phyloP scores from a whole-genome alignment of 1,140 invertebrate genomes.

The Drosophila novamexicana region DNA sequence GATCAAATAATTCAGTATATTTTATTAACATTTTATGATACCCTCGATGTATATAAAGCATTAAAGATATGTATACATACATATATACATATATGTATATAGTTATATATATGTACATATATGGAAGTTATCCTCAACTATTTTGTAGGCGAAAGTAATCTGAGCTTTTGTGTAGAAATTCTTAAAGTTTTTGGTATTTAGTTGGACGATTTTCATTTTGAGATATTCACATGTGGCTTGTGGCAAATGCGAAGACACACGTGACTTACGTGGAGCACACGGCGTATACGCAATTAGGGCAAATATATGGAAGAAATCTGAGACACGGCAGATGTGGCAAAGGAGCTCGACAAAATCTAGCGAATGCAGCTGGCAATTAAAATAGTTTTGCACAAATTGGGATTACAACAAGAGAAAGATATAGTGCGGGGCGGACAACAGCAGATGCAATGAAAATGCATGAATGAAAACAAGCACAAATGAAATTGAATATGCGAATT shows the following conservation, averaged over 20 bases:
- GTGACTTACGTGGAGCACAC: slow-evolving; percentile 9
- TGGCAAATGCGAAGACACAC: neutral
- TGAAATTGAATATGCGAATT: slow-evolving; percentile 40
- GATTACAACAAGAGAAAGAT: neutral
- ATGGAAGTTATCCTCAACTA: too few relatives aligned
- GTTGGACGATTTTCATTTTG: slow-evolving; percentile 10
- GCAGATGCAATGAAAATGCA: neutral
- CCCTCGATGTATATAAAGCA: too few relatives aligned
- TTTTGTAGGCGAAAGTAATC: too few relatives aligned
- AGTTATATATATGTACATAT: too few relatives aligned
- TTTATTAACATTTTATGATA: too few relatives aligned
- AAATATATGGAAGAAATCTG: neutral
- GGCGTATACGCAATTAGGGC: slow-evolving; percentile 25
- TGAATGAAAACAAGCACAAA: slow-evolving; percentile 7
- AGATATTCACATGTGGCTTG: slow-evolving; percentile 9
- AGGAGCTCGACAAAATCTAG: slow-evolving; percentile 9
- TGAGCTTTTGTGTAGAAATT: neutral
- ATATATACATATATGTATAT: too few relatives aligned
- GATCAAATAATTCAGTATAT: too few relatives aligned
- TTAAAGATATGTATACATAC: too few relatives aligned
- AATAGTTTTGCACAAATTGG: slow-evolving; percentile 14
- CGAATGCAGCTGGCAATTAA: slow-evolving; percentile 40
- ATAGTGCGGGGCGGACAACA: neutral
- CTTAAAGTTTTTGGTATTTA: neutral
- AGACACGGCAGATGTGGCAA: slow-evolving; percentile 10